These are phyloP conservation scores for Rhadina sibilatrix DNA, from an alignment of 2,113 vertebrate species.

Conservation along the genomic window DNA sequence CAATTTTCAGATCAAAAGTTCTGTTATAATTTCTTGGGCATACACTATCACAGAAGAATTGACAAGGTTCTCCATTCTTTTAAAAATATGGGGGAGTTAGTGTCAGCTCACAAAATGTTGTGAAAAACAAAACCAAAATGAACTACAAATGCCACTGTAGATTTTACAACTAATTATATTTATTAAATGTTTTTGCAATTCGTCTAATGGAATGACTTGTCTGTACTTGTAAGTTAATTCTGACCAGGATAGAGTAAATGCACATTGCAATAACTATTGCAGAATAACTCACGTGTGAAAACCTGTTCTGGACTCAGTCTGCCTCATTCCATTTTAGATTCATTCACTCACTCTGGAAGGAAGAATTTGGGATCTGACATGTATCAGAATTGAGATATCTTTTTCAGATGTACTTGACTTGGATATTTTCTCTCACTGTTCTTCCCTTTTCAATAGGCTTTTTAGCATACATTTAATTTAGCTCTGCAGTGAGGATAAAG, in stretches of 20 bases:
- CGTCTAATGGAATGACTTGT: neutral
- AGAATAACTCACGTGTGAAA: conserved; percentile 3
- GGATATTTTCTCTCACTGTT: neutral
- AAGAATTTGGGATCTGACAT: neutral
- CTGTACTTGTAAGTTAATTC: neutral
- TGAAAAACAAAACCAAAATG: neutral
- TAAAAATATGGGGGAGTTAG: neutral
- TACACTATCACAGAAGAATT: neutral
- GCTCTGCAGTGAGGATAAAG: neutral
- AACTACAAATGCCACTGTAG: neutral
- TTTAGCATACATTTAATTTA: neutral
- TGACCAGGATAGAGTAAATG: neutral
- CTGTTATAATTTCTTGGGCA: neutral
- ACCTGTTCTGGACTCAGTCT: neutral
- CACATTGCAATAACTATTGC: neutral
- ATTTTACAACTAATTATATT: neutral
- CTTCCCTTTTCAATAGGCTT: neutral
- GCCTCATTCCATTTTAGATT: neutral
- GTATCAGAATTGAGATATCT: neutral
- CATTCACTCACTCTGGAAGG: neutral
- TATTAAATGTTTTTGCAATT: neutral
- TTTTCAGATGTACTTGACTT: neutral
- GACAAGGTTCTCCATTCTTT: neutral
- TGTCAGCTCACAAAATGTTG: neutral
- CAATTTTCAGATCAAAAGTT: neutral